Conservation (phyloP, 1,140 invertebrate species). For the Drosophila nasuta region DNA sequence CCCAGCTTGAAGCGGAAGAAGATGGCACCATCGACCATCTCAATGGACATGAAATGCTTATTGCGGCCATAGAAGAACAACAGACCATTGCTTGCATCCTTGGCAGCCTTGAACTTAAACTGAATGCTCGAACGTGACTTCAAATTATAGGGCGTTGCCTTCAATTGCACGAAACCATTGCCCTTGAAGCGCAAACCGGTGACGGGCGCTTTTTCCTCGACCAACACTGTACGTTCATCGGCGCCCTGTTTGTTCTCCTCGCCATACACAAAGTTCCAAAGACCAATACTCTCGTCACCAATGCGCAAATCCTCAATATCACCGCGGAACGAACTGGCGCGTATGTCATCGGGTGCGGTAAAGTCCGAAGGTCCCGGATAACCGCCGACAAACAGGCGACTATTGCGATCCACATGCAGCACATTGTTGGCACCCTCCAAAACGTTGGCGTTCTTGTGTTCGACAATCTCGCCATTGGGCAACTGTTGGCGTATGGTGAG, state of each 20-base stretch:
- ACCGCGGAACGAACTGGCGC: constrained; percentile 92
- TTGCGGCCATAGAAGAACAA: constrained; percentile 93
- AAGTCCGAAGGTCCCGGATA: constrained; percentile 90
- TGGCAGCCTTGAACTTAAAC: constrained; percentile 93
- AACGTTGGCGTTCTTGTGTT: constrained; percentile 86
- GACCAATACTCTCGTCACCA: constrained; percentile 94
- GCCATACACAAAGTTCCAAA: constrained; percentile 97
- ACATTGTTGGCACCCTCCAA: constrained; percentile 90
- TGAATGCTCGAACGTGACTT: constrained; percentile 87
- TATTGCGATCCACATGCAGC: constrained; percentile 94
- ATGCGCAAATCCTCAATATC: constrained; percentile 95
- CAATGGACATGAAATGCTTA: constrained; percentile 92
- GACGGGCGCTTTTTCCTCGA: constrained; percentile 72
- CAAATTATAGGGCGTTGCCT: constrained; percentile 86
- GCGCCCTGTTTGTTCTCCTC: constrained; percentile 91
- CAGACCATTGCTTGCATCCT: constrained; percentile 91
- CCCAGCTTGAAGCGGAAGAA: constrained; percentile 90
- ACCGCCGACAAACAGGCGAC: constrained; percentile 96
- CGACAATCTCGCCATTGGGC: constrained; percentile 86
- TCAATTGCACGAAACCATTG: constrained; percentile 91
- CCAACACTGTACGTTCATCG: constrained; percentile 85
- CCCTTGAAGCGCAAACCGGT: constrained; percentile 95
- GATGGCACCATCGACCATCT: constrained; percentile 92
- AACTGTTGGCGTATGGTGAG: constrained; percentile 92
- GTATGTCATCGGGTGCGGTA: constrained; percentile 89